Base-by-base conservation (phyloP, 1,140 invertebrate species). In the Achatina immaculata region DNA sequence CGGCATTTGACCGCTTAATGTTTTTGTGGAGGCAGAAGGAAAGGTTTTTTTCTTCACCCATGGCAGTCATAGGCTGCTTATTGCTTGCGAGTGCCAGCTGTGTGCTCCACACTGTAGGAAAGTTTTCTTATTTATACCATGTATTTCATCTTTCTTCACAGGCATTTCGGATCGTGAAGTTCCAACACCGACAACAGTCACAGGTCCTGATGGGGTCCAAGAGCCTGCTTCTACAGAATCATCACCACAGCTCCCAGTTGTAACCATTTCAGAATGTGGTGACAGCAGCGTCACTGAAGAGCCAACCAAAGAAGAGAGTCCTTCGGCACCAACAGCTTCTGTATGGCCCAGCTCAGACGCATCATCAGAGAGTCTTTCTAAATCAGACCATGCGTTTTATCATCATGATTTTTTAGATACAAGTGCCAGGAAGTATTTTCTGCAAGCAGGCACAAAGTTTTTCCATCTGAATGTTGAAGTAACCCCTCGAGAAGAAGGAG, bases 381-480 rank as follows among this genome's bases (percentile, higher is more conserved):
- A 62, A 16, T 62, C 58, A 31, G 74, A 62, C 3, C 74, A 78
- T 48, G 76, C 36, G 28, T 78, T 78, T 31, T 78, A 78, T 40
- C 76, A 68, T 31, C 58, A 78, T 45, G 76, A 78, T 0, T 34
- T 43, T 24, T 31, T 68, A 14, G 76, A 78, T 43, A 19, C 21
- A 36, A 1, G 36, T 48, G n/a, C 36, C 28, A 43, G 9, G 19
- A 43, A 68, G 40, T 78, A 78, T n/a, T 42, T 45, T 36, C 28
- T 76, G 21, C 62, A 84, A 69, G 45, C 69, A 24, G 81, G 72
- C 11, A 80, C 74, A 3, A 66, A 72, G 16, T 79, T 68, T 31
- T 36, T 81, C 6, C 78, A 84, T 31, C 24, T 80, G 3, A 78
- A 73, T 42, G 65, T 82, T 36, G 74, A 84, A 31, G 81, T 81